Evolutionary conservation across 2,113 vertebrate genomes (phyloP), one percentile per base, ranked within the genome.

Genomic region (Furnarius figulus): DNA sequence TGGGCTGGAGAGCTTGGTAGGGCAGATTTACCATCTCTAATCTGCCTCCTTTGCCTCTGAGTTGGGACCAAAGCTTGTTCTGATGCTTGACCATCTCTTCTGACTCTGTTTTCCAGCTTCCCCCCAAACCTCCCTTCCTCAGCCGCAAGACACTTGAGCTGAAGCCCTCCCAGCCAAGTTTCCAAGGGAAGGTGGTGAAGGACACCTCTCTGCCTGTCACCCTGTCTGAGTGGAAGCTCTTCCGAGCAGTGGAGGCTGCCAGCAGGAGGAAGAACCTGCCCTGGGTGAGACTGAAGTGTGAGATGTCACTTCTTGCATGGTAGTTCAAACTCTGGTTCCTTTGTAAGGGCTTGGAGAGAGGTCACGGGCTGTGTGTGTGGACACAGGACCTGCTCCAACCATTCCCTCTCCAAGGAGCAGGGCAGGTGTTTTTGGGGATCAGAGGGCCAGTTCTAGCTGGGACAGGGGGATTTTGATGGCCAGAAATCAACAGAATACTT

Each of bases 121-220:
- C 98, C 63, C 98, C 98, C 15, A 99, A 99, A 93, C 98, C 98
- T 78, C 97, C 97, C 30, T 99, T 98, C 16, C 92, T 99, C 82
- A 94, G 95, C 80, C 96, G 96, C 37, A 98, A 98, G 55, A 96
- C 97, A 6, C 97, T 98, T 55, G 96, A 98, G 49, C 90, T 97
- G 59, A 99, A 98, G 44, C 97, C 78, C 78, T 97, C 96, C 14
- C 96, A 97, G 91, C 44, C 87, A 15, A 87, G 37, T 62, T 68
- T 98, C 63, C 86, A 95, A 12, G 95, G 98, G 73, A 98, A 98
- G 70, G 5, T 84, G 87, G 59, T 94, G 13, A 98, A 98, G 90
- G 98, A 98, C 18, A 97, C 97, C 21, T 98, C 97, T 31, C 90
- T 98, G 73, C 98, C 98, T 18, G 97, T 98, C 74, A 98, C 98